Conservation (phyloP, 2,113 vertebrate genomes). For the Trachemys scripta region DNA sequence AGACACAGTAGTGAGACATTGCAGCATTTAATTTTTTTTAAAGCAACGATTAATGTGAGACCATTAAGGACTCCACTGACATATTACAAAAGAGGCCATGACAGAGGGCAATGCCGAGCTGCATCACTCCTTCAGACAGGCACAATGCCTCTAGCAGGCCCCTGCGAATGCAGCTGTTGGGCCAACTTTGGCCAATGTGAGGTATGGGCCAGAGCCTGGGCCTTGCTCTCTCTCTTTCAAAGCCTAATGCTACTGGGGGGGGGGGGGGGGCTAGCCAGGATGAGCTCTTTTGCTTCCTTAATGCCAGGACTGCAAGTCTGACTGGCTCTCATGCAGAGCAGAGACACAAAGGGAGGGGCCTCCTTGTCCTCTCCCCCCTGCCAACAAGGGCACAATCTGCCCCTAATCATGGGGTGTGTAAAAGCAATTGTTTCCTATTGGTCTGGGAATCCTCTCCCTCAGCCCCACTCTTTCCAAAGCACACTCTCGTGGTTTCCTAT, state of each 20-base stretch:
- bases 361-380: not conserved
- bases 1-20: not conserved
- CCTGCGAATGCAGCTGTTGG: not conserved
- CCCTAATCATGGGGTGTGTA: not conserved
- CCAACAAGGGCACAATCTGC: not conserved
- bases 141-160: not conserved
- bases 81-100: not conserved
- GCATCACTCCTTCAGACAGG: not conserved
- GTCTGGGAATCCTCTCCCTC: not conserved
- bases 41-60: not conserved
- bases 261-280: not conserved
- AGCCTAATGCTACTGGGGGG: not conserved
- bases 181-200: not conserved
- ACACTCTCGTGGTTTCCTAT: not conserved
- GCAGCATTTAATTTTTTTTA: not conserved
- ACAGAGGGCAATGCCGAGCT: not conserved
- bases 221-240: not conserved
- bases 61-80: not conserved
- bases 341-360: not conserved
- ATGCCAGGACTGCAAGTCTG: accelerated
- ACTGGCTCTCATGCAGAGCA: not conserved
- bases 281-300: not conserved
- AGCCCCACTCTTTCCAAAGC: not conserved
- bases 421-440: not conserved
- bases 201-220: not conserved